phyloP scores from a whole-genome alignment of 2,113 vertebrate species.

The Apteryx mantelli region DNA sequence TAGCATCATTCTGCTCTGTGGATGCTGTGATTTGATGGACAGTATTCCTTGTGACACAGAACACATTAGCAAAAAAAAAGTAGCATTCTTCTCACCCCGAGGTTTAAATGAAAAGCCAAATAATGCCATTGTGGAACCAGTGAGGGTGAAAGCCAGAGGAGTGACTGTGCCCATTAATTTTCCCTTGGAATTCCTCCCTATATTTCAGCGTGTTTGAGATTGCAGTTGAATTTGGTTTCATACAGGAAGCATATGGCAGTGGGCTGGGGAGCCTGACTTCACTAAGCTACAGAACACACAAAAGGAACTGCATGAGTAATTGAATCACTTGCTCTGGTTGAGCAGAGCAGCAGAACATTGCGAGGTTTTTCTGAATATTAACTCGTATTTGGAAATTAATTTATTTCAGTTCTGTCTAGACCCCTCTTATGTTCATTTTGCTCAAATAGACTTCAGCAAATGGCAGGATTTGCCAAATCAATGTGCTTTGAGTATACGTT shows the following conservation, averaged over 20 bases:
- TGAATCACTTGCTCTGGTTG: neutral
- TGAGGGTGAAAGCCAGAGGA: neutral
- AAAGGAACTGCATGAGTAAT: neutral
- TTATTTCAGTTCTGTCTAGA: neutral
- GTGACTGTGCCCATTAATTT: neutral
- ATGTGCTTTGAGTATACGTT: neutral
- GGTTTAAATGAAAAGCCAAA: neutral
- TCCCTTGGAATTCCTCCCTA: neutral
- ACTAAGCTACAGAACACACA: neutral
- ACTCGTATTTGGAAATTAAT: constrained; percentile 5
- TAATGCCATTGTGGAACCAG: neutral
- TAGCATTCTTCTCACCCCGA: neutral
- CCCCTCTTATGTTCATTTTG: neutral
- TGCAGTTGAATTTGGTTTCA: neutral
- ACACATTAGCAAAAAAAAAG: neutral
- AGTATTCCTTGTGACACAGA: neutral
- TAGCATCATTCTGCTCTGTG: neutral
- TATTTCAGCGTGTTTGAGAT: neutral
- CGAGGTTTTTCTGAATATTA: neutral
- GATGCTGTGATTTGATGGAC: neutral
- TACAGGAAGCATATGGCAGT: neutral
- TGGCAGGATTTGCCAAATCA: constrained; percentile 3
- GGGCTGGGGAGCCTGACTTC: neutral
- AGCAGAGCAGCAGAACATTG: neutral
- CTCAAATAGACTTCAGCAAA: neutral